phyloP scores from a whole-genome alignment of 2,797 vertebrate species.

The Halcyon badia region DNA sequence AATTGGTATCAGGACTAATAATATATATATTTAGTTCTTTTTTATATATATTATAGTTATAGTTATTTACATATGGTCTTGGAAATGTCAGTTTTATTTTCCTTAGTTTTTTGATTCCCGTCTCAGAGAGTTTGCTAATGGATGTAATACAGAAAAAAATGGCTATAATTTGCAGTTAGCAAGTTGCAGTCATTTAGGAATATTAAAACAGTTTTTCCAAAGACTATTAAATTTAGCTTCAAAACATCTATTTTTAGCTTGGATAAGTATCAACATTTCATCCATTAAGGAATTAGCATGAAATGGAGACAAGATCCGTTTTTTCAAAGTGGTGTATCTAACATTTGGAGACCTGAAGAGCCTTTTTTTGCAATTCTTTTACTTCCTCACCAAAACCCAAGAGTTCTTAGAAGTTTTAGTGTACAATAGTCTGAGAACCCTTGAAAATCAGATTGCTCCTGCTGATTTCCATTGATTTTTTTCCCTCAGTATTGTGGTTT shows the following conservation, averaged over 20 bases:
- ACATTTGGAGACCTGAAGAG: neutral
- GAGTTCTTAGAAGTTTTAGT: neutral
- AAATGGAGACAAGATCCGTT: neutral
- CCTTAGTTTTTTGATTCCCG: neutral
- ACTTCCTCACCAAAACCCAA: neutral
- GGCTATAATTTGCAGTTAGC: neutral
- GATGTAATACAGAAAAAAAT: neutral
- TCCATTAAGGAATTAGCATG: neutral
- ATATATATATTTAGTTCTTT: neutral
- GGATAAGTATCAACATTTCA: neutral
- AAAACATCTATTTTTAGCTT: neutral
- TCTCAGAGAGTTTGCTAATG: neutral
- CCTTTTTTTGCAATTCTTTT: neutral
- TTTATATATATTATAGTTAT: neutral
- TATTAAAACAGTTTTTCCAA: slow-evolving; percentile 17
- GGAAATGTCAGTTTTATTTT: neutral
- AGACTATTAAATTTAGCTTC: neutral
- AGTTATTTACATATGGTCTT: neutral
- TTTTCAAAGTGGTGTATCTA: neutral
- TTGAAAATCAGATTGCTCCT: neutral
- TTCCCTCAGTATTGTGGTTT: neutral
- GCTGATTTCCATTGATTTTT: neutral
- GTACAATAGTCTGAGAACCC: neutral
- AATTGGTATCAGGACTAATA: too few relatives aligned
- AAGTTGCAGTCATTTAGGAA: neutral